These are phyloP conservation scores for Ataeniobius toweri DNA, from an alignment of 2,797 vertebrate species.

Conservation along the genomic window DNA sequence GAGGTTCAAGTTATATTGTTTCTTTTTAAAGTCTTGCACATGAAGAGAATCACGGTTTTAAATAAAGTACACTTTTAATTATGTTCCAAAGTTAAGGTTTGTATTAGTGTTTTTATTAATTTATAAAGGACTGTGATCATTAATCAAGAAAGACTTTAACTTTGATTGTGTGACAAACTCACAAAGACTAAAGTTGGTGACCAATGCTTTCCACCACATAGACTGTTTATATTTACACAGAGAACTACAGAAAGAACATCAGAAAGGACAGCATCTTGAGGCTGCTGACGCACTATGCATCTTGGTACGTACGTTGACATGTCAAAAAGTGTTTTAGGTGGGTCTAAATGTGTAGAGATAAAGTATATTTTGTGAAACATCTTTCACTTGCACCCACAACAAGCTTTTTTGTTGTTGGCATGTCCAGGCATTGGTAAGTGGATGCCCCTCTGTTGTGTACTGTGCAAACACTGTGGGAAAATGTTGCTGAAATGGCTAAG, in stretches of 20 bases:
- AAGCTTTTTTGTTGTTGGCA: too few relatives aligned
- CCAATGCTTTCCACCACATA: slow-evolving; percentile 8
- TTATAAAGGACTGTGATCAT: not conserved
- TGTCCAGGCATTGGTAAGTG: too few relatives aligned
- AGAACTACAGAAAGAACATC: not conserved
- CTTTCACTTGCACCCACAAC: not conserved
- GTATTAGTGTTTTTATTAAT: not conserved
- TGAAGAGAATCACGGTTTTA: not conserved
- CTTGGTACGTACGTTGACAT: not conserved
- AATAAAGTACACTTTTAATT: not conserved
- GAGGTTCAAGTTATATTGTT: slow-evolving; percentile 21
- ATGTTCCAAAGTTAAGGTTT: not conserved
- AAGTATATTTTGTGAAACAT: too few relatives aligned
- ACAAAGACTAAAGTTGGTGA: slow-evolving; percentile 3
- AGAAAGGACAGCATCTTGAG: not conserved
- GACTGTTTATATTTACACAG: not conserved
- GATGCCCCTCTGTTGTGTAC: too few relatives aligned
- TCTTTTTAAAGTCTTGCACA: slow-evolving; percentile 23
- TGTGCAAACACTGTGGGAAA: too few relatives aligned
- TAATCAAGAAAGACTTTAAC: not conserved
- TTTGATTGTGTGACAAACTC: slow-evolving; percentile 7
- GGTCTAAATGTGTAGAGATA: too few relatives aligned
- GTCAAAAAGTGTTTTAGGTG: not conserved
- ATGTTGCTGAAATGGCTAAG: too few relatives aligned
- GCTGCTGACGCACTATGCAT: not conserved